Evolutionary conservation across 2,888 invertebrate genomes (phyloP).

Genomic region (Tholera decimalis): DNA sequence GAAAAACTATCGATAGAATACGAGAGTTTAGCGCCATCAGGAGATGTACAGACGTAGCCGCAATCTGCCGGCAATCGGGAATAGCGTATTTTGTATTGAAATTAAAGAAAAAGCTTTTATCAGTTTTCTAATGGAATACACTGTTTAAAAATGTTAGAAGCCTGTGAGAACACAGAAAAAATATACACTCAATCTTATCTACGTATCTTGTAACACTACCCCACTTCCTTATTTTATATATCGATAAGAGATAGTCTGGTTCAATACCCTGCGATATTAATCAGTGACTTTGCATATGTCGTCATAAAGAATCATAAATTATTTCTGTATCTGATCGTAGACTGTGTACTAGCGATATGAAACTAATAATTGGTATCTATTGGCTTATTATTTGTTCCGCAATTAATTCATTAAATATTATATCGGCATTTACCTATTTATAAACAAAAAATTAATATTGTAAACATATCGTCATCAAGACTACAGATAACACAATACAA

Average conservation of each 20-base stretch:
- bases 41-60: not conserved
- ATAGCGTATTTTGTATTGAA: not conserved
- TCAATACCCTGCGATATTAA: constrained; percentile 51
- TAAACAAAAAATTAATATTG: constrained; percentile 8
- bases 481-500: too few relatives aligned
- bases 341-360: not conserved
- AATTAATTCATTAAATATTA: constrained; percentile 9
- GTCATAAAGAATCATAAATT: constrained; percentile 16
- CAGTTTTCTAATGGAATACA: constrained; percentile 14
- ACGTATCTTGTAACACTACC: constrained; percentile 38
- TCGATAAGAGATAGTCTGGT: constrained; percentile 59
- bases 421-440: constrained; percentile 6
- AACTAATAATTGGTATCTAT: constrained; percentile 20
- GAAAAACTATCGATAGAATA: constrained; percentile 32
- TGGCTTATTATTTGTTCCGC: constrained; percentile 7
- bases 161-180: constrained; percentile 23
- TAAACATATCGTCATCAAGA: not conserved
- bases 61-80: not conserved
- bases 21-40: rapidly evolving
- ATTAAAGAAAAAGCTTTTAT: constrained; percentile 19
- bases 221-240: constrained; percentile 52
- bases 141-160: constrained; percentile 21
- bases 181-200: constrained; percentile 51
- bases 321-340: constrained; percentile 35
- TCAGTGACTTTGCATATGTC: constrained; percentile 1